phyloP scores from a whole-genome alignment of 2,113 vertebrate species.

The Cinclus mexicanus region DNA sequence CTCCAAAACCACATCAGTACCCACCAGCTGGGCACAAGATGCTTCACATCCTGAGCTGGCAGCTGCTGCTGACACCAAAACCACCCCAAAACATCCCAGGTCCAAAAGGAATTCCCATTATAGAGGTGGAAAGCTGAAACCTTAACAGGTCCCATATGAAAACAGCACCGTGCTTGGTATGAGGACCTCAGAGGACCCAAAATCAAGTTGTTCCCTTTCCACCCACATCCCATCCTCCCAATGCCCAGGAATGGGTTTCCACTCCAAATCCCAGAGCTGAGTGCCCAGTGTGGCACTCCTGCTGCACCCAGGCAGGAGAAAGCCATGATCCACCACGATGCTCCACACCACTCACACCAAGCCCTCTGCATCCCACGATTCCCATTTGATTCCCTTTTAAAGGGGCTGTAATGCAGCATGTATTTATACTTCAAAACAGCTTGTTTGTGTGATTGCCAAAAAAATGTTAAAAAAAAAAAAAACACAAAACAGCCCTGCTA shows the following conservation, averaged over 20 bases:
- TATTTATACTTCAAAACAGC: constrained; percentile 51
- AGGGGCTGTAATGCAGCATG: not conserved
- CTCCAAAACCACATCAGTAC: not conserved
- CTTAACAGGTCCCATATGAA: accelerated
- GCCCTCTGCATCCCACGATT: not conserved
- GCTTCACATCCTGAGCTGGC: not conserved
- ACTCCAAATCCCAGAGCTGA: accelerated
- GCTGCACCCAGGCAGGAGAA: not conserved
- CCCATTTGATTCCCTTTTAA: not conserved
- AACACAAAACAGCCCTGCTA: constrained; percentile 29
- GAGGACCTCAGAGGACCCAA: not conserved
- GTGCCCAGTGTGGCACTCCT: not conserved
- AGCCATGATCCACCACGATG: not conserved
- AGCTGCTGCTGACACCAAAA: not conserved
- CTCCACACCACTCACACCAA: not conserved
- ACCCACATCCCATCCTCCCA: accelerated
- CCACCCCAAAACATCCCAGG: not conserved
- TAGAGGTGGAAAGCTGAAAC: not conserved
- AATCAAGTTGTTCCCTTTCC: accelerated
- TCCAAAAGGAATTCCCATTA: not conserved
- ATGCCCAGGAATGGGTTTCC: not conserved
- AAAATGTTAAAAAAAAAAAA: not conserved
- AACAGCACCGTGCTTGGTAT: accelerated
- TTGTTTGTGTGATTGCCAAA: constrained; percentile 64
- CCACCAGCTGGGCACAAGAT: not conserved